Evolutionary conservation across 2,113 vertebrate genomes (phyloP), one percentile per base, ranked within the genome.

Genomic region (Megaceryle torquata): DNA sequence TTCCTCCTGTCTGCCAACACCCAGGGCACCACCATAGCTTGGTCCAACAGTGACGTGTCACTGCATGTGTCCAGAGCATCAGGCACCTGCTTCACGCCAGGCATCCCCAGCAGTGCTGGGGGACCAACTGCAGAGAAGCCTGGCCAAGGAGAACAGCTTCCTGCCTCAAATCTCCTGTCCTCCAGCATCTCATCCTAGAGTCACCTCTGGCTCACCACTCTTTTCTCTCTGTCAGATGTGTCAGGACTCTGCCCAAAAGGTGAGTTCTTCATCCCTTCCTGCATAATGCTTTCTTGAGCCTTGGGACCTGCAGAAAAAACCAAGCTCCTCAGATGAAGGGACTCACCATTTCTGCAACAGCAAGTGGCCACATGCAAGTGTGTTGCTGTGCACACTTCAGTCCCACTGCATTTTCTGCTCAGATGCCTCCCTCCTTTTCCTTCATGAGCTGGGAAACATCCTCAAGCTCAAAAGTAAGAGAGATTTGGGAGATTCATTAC

Each of bases 311-410:
- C 20, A 70, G 53, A 35, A 86, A 69, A 19, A 20, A 46, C 37
- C 37, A 46, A 46, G 53, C 21, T 68, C 43, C 57, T 82, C 48
- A 59, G 79, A 37, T 57, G 41, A 67, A 79, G 28, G 6, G 21
- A 14, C 3, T 82, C 33, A 22, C 16, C 7, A 5, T 54, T 84
- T 82, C 56, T 88, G 39, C 1, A 3, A 57, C 61, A 75, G 43
- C 39, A 85, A 57, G 5, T 3, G 21, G 67, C 69, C 39, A 11
- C 0, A 0, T 57, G 13, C 43, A 50, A 72, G 16, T 0, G 0
- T 13, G 15, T 46, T 4, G 5, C 43, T 75, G 43, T 43, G 44
- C 28, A 17, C 3, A 1, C 43, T 72, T 82, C 61, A 54, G 35
- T 48, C n/a, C 46, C 65, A 68, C 19, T 75, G 37, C 25, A 65